A percentile compares a stretch with the other conserved stretches of the same genome.
Conservation (phyloP, 2,888 invertebrate species). For the Prosopocoilus inquinatus region DNA sequence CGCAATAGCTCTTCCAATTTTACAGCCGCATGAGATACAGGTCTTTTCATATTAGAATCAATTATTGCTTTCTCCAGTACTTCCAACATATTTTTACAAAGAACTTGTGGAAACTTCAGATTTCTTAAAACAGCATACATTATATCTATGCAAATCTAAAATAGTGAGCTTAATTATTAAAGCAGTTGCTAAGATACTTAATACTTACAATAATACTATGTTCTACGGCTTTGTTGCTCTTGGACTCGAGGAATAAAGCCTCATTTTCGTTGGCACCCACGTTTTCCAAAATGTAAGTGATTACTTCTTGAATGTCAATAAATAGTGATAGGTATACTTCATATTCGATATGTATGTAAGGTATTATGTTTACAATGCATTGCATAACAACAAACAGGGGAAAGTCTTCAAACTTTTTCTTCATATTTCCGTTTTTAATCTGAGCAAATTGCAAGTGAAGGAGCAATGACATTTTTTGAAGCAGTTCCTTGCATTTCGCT, state of each 20-base stretch:
- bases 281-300: no score
- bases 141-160: neutral
- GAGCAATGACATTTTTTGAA: no score
- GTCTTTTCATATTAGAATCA: neutral
- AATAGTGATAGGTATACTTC: no score
- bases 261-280: no score
- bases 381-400: neutral
- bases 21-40: neutral
- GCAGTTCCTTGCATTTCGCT: no score
- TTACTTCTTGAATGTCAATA: no score
- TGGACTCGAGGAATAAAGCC: neutral
- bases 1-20: neutral
- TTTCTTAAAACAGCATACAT: neutral
- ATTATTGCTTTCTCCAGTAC: neutral
- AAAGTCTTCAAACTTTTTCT: neutral
- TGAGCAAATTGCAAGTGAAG: no score
- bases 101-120: neutral
- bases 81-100: neutral
- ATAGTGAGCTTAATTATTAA: neutral
- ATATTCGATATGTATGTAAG: neutral
- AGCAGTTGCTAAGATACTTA: neutral
- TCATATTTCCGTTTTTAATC: neutral
- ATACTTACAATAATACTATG: neutral
- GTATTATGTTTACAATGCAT: neutral
- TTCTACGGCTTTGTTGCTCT: neutral